Percentiles rank a stretch among this genome's conserved stretches.
Evolutionary conservation across 2,113 vertebrate species (phyloP).

Genomic region (Dicrurus megarhynchus): DNA sequence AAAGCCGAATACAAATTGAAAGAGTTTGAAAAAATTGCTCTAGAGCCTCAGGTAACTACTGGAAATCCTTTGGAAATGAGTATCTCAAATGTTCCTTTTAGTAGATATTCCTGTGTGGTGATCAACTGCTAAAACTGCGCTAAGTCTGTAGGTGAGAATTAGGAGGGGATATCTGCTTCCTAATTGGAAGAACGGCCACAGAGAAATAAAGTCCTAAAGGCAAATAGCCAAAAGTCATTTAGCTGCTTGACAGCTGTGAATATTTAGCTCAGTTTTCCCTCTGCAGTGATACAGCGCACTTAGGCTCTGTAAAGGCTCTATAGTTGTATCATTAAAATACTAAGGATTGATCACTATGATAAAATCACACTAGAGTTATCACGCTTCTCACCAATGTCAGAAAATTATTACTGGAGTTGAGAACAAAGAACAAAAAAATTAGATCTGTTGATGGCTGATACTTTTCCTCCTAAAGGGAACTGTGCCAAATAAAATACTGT

Average conservation of each 20-base stretch:
- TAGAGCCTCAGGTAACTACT: neutral
- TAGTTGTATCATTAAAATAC: neutral
- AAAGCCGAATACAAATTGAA: neutral
- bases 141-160: neutral
- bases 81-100: neutral
- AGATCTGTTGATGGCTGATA: neutral
- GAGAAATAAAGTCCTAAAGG: neutral
- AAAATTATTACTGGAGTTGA: neutral
- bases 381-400: neutral
- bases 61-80: neutral
- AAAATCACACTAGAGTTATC: neutral
- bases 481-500: neutral
- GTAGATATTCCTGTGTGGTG: neutral
- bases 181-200: neutral
- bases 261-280: neutral
- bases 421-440: neutral
- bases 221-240: neutral
- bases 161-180: neutral
- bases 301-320: neutral
- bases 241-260: neutral
- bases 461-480: neutral
- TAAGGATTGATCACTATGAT: neutral
- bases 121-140: neutral
- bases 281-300: neutral
- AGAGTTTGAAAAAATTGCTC: neutral